phyloP scores from a whole-genome alignment of 1,140 invertebrate genomes.

The Maniola jurtina region DNA sequence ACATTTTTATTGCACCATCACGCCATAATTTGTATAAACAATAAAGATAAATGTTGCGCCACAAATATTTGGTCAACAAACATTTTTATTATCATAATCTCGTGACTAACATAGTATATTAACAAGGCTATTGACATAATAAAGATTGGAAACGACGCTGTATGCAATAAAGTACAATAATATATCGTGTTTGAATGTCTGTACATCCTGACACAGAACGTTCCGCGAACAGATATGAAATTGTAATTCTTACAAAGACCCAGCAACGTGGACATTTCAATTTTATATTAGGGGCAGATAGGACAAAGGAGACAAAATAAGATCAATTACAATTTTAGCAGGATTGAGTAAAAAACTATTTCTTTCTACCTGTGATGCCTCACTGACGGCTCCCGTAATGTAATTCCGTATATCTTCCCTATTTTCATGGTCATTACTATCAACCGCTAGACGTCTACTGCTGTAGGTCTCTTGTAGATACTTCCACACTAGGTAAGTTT shows the following conservation, averaged over 20 bases:
- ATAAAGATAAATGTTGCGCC: no score
- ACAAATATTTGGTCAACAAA: background rate
- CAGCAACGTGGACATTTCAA: background rate
- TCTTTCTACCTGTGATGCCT: no score
- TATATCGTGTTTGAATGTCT: background rate
- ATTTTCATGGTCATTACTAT: no score
- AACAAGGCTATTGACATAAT: constrained; percentile 5
- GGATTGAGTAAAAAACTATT: no score
- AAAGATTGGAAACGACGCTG: background rate
- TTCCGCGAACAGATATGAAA: constrained; percentile 14
- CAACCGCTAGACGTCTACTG: no score
- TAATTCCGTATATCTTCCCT: no score
- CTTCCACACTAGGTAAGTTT: no score
- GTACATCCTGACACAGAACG: constrained; percentile 5
- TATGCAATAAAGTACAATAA: constrained; percentile 2
- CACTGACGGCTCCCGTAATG: no score
- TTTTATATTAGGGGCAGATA: background rate
- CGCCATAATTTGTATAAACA: no score
- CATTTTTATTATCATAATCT: background rate
- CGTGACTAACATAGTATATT: background rate
- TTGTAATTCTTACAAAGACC: constrained; percentile 14
- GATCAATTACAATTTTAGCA: no score
- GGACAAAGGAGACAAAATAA: background rate
- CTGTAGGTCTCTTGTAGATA: no score
- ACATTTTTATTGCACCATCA: no score